A percentile compares a stretch with the other conserved stretches of the same genome.
phyloP scores from a whole-genome alignment of 1,140 invertebrate species.

The Polypedilum vanderplanki region DNA sequence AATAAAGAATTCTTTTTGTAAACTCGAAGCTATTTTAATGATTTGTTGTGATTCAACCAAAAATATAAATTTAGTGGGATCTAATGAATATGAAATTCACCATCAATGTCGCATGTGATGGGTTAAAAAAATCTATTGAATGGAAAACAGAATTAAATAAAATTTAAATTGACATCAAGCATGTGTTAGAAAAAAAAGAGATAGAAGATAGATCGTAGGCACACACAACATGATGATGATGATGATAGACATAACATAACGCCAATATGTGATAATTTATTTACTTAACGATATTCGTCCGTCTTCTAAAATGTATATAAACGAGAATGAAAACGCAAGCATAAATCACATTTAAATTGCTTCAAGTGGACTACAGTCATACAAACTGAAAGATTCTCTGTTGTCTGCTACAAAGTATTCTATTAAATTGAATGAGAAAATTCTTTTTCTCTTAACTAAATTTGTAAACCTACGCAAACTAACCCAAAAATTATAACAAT shows the following conservation, averaged over 20 bases:
- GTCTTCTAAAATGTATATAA: neutral
- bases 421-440: neutral
- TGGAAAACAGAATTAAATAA: neutral
- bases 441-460: neutral
- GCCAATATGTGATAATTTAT: neutral
- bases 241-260: neutral
- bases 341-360: slow-evolving; percentile 14
- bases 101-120: neutral
- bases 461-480: neutral
- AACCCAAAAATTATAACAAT: slow-evolving; percentile 6
- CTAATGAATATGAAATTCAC: neutral
- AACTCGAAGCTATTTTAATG: too few relatives aligned
- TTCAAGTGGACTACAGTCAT: neutral
- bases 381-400: neutral
- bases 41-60: too few relatives aligned
- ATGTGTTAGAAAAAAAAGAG: neutral
- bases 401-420: neutral
- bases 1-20: too few relatives aligned
- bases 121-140: neutral
- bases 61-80: neutral
- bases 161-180: neutral
- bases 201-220: neutral
- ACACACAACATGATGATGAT: too few relatives aligned
- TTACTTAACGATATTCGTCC: slow-evolving; percentile 9
- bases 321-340: neutral